A percentile compares a stretch with the other conserved stretches of the same genome.
Evolutionary conservation across 1,140 invertebrate genomes (phyloP).

Genomic region (Choristoneura fumiferana): DNA sequence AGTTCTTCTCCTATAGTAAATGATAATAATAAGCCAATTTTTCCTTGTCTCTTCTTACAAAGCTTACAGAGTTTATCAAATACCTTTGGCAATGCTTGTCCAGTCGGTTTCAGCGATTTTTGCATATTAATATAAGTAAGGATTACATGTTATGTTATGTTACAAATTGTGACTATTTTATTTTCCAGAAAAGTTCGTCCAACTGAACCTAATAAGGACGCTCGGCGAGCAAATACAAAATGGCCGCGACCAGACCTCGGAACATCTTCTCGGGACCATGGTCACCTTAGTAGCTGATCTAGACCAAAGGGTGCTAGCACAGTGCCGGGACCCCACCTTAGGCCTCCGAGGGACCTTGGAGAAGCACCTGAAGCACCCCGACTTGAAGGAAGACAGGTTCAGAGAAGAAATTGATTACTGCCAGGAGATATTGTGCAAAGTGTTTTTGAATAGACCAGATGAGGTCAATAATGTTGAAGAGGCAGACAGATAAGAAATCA

Average conservation of each 20-base stretch:
- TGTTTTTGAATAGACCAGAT: constrained; percentile 29
- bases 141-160: no score
- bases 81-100: no score
- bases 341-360: constrained; percentile 44
- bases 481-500: constrained; percentile 51
- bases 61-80: no score
- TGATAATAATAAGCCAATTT: no score
- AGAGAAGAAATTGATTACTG: constrained; percentile 54
- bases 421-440: constrained; percentile 35
- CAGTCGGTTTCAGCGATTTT: no score
- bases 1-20: no score
- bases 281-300: constrained; percentile 29
- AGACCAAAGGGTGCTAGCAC: constrained; percentile 33
- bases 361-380: constrained; percentile 37
- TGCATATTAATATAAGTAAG: no score
- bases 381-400: constrained; percentile 36
- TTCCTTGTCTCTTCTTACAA: no score
- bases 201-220: constrained; percentile 38
- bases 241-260: constrained; percentile 36
- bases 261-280: constrained; percentile 47
- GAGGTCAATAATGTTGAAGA: constrained; percentile 28
- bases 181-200: constrained; percentile 53
- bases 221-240: constrained; percentile 40
- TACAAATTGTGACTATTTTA: constrained; percentile 38
- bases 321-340: constrained; percentile 40